These are phyloP conservation scores for Crotalus horridus DNA, from an alignment of 2,113 vertebrate genomes.

Conservation along the genomic window DNA sequence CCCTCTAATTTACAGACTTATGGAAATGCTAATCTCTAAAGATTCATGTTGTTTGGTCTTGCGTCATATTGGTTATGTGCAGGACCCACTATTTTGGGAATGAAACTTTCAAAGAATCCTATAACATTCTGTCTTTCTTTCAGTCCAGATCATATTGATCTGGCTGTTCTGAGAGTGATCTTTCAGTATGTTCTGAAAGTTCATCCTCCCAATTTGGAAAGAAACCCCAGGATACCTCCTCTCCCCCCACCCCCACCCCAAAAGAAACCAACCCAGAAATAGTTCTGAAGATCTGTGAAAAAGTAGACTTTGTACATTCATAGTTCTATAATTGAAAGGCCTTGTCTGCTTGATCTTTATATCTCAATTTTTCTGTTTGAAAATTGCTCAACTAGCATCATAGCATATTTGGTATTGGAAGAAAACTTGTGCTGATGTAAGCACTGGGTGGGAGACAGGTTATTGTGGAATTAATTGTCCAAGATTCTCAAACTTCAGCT, in stretches of 20 bases:
- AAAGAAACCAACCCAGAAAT: background rate
- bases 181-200: background rate
- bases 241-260: too few relatives aligned
- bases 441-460: background rate
- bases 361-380: background rate
- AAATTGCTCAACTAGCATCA: background rate
- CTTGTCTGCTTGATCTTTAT: background rate
- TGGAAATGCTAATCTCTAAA: background rate
- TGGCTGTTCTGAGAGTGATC: background rate
- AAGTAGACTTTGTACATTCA: background rate
- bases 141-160: background rate
- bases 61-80: background rate
- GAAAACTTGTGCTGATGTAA: background rate
- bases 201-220: background rate
- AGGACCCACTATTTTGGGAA: background rate
- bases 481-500: background rate
- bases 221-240: background rate
- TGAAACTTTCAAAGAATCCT: background rate
- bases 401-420: background rate
- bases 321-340: background rate
- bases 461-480: background rate
- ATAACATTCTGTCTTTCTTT: background rate
- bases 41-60: background rate
- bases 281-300: background rate
- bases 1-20: background rate